Evolutionary conservation across 2,888 invertebrate genomes (phyloP), one percentile per base, ranked within the genome.

Genomic region (Pseudanteris insignis): DNA sequence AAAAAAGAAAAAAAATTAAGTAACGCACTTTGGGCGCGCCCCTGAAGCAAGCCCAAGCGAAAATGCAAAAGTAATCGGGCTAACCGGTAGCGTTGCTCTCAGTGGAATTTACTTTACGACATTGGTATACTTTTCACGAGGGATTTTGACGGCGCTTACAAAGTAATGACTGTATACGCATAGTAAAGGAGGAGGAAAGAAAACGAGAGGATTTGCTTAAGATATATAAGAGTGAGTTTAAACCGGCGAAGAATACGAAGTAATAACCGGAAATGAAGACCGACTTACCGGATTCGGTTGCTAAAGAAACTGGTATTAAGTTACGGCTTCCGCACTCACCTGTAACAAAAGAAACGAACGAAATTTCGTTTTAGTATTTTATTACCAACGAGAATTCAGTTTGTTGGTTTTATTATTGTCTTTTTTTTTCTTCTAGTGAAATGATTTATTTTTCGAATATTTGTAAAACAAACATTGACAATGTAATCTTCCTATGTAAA

Each of bases 61-160:
- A n/a, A n/a, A n/a, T n/a, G 67, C 70, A 65, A 67, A 74, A 70
- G 69, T 74, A 71, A 72, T 73, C 67, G 69, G 64, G 69, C 65
- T 71, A 72, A 71, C 68, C 68, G 67, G 68, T 67, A 64, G 63
- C 68, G 66, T 66, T 63, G 54, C 63, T 34, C 50, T 28, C 15
- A 21, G 41, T 43, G 48, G 62, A 64, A 48, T 65, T 51, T 65
- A 53, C 64, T 70, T 70, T 66, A 66, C 62, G 55, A 59, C 63
- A 66, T 65, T 65, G 51, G 65, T 67, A 64, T 53, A 65, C 61
- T 55, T 59, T 61, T 60, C 64, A 64, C 50, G 61, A 59, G 51
- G 50, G 64, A 65, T 64, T 69, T 65, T 63, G 58, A 67, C 53
- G 65, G 65, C 59, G 58, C 33, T 60, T 58, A 55, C 62, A 41